phyloP scores from a whole-genome alignment of 2,888 invertebrate genomes.

The Blomia tropicalis region DNA sequence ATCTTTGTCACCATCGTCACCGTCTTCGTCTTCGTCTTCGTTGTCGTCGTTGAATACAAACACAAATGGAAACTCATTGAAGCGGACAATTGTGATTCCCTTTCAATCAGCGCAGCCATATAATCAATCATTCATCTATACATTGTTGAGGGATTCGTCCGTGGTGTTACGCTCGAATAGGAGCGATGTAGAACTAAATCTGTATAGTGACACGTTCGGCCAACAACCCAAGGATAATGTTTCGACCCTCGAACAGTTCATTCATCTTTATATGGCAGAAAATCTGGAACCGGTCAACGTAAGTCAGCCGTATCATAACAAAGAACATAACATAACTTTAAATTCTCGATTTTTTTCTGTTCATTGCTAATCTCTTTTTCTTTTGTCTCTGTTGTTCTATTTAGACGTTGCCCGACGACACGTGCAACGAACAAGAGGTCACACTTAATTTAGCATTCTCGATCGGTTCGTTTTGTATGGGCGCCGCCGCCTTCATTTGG shows the following conservation, averaged over 20 bases:
- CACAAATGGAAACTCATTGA: not conserved
- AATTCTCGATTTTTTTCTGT: not conserved
- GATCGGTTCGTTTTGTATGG: constrained; percentile 30
- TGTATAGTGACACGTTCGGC: not conserved
- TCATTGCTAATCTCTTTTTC: not conserved
- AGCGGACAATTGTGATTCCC: constrained; percentile 11
- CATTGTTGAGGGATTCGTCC: not conserved
- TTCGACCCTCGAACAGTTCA: constrained; percentile 9
- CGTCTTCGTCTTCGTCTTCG: not conserved
- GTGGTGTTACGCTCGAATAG: not conserved
- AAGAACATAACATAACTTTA: not conserved
- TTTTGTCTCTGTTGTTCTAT: not conserved
- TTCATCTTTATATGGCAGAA: constrained; percentile 5
- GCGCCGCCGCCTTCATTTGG: constrained; percentile 30
- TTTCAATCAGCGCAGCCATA: not conserved
- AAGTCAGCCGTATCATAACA: no score
- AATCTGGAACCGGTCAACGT: not conserved
- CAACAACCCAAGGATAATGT: not conserved
- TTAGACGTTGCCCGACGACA: not conserved
- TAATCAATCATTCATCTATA: constrained; percentile 7
- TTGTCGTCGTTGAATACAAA: not conserved
- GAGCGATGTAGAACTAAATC: not conserved
- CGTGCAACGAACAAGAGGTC: constrained; percentile 28
- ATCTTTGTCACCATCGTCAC: not conserved
- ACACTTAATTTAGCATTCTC: constrained; percentile 30